Base-by-base conservation (phyloP, 2,113 vertebrate genomes). In the Eidolon helvum region DNA sequence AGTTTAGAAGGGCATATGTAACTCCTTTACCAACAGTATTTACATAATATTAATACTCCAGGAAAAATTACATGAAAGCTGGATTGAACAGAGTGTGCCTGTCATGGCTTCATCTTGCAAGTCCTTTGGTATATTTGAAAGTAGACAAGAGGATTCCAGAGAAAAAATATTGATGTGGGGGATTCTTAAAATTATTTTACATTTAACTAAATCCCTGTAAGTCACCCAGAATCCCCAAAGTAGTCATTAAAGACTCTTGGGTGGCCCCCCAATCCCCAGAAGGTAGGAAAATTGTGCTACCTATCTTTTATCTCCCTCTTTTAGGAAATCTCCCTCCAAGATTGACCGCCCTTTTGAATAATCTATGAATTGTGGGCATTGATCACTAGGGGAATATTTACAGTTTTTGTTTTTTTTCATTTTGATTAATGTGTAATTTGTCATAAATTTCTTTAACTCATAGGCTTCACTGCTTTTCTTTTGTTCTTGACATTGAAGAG, bases 131-230 rank as follows among this genome's bases (percentile, higher is more conserved):
- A 12, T 35, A 59, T 80, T 91, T 71, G 26, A 66, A 95, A 95
- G 71, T 77, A 93, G 45, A n/a, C 28, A 9, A 66, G 45, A 89
- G 18, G 68, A 90, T 92, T 94, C 74, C 57, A 92, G n/a, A 94
- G 61, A 10, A 77, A 89, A 68, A 61, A 43, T 45, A 77, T 28
- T 85, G 19, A 28, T 53, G 7, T 63, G 45, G 3, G 69, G 18
- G 59, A 75, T 85, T 88, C 86, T 30, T 96, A 85, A 88, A 80
- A 59, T 91, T 86, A 86, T 77, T 97, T 96, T 65, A 43, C 50
- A 68, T 92, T 38, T 97, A 86, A 40, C 74, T 24, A 43, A 61
- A 91, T 93, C 93, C 38, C 43, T 88, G 3, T 53, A 61, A 87
- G 53, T 92, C 66, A 89, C 84, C 57, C 26, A 79, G 57, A 91